Conservation (phyloP, 1,140 invertebrate genomes). For the Dendroctonus valens region DNA sequence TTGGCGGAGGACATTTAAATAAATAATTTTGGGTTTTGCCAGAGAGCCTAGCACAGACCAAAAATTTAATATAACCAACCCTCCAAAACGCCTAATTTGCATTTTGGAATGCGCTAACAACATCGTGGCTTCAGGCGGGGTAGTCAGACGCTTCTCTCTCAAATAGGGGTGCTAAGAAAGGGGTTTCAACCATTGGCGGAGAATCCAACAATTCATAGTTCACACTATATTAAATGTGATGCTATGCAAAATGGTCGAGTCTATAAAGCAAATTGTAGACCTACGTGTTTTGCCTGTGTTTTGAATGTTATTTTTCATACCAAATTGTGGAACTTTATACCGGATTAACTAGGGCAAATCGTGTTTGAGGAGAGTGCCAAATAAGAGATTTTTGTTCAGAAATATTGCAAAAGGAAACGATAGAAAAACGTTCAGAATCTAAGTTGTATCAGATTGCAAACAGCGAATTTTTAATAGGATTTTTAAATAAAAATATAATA, state of each 20-base stretch:
- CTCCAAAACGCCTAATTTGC: conserved; percentile 43
- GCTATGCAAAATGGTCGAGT: not conserved
- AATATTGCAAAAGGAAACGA: no score
- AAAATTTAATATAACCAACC: conserved; percentile 44
- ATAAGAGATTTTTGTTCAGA: no score
- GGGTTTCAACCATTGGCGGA: conserved; percentile 24
- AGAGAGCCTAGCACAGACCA: conserved; percentile 36
- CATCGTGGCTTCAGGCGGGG: conserved; percentile 38
- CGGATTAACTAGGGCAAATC: no score
- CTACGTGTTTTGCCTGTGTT: no score
- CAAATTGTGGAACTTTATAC: no score
- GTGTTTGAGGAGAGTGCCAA: no score
- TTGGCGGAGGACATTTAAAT: conserved; percentile 33
- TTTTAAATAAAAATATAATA: no score
- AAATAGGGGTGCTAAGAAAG: conserved; percentile 31
- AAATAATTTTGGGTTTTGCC: conserved; percentile 36
- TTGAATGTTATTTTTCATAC: no score
- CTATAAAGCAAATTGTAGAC: no score
- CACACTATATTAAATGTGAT: not conserved
- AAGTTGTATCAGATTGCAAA: no score
- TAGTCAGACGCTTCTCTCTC: conserved; percentile 28
- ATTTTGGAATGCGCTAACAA: conserved; percentile 43
- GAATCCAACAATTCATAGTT: not conserved
- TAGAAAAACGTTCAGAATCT: no score
- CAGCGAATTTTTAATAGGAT: no score